phyloP scores from a whole-genome alignment of 37 sponge, comb jelly and placozoan genomes.

The Geodia barretti region DNA sequence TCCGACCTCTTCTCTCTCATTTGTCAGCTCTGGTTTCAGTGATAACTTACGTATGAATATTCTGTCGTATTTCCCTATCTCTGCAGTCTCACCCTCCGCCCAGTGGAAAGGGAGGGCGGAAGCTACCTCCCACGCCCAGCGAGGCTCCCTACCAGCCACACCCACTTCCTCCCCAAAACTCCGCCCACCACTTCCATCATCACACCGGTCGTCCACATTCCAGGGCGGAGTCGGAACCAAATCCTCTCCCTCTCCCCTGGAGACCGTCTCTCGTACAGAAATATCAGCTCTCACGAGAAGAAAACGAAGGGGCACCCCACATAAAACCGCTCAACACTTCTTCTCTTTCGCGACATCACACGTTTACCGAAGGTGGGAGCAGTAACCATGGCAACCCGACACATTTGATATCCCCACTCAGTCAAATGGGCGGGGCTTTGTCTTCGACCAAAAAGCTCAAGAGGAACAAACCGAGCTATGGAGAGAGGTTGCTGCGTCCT shows the following conservation, averaged over 20 bases:
- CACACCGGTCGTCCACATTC: constrained; percentile 23
- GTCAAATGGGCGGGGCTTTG: too few relatives aligned
- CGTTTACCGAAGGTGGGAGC: background rate
- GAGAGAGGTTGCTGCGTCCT: background rate
- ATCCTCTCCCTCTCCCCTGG: constrained; percentile 74
- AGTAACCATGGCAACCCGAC: background rate
- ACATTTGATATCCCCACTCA: constrained; percentile 12
- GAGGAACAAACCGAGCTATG: background rate
- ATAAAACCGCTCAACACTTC: too few relatives aligned
- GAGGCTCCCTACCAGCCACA: constrained; percentile 21
- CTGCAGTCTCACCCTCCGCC: background rate
- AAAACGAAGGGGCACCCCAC: background rate
- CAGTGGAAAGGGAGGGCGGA: constrained; percentile 6
- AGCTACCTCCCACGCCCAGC: constrained; percentile 36
- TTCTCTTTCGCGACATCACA: background rate
- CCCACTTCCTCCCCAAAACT: background rate
- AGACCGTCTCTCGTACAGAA: background rate
- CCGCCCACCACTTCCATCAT: too few relatives aligned
- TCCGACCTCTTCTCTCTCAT: too few relatives aligned
- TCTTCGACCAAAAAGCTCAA: background rate
- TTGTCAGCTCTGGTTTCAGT: too few relatives aligned
- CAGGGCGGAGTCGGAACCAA: constrained; percentile 69
- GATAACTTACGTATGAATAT: too few relatives aligned
- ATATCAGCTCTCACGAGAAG: background rate
- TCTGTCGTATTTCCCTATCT: too few relatives aligned